These are phyloP conservation scores for Zonotrichia leucophrys DNA, from an alignment of 2,113 vertebrate genomes.

Conservation along the genomic window DNA sequence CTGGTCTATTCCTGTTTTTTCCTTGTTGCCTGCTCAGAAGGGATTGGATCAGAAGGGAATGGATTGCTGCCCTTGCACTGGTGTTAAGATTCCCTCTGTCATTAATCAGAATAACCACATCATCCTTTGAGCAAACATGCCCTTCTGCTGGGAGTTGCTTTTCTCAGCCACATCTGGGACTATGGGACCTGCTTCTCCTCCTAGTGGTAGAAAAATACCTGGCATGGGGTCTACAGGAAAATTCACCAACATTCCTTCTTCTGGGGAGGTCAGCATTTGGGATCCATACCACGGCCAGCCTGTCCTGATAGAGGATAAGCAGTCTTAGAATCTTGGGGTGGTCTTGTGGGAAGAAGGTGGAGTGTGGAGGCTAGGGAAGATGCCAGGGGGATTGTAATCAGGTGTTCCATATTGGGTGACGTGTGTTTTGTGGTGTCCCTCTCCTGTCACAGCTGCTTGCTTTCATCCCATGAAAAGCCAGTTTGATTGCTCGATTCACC, in stretches of 20 bases:
- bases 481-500: too few relatives aligned
- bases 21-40: not conserved
- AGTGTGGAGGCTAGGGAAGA: not conserved
- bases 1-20: not conserved
- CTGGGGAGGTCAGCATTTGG: not conserved
- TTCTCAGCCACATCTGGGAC: not conserved
- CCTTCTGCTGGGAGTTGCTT: not conserved
- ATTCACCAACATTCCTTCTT: not conserved
- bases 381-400: not conserved
- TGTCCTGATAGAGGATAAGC: not conserved
- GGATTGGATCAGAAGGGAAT: not conserved
- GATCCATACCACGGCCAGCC: not conserved
- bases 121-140: not conserved
- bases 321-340: not conserved
- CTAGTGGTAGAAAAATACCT: not conserved
- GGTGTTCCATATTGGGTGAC: not conserved
- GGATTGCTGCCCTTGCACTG: not conserved
- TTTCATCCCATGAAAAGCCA: not conserved
- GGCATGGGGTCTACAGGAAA: not conserved
- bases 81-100: not conserved
- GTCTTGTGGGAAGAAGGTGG: not conserved
- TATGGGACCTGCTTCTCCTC: not conserved
- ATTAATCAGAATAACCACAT: not conserved
- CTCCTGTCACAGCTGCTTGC: not conserved
- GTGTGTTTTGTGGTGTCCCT: fast-evolving